Conservation (phyloP, 1,140 invertebrate species). For the Pseudomyrmex flavicornis region DNA sequence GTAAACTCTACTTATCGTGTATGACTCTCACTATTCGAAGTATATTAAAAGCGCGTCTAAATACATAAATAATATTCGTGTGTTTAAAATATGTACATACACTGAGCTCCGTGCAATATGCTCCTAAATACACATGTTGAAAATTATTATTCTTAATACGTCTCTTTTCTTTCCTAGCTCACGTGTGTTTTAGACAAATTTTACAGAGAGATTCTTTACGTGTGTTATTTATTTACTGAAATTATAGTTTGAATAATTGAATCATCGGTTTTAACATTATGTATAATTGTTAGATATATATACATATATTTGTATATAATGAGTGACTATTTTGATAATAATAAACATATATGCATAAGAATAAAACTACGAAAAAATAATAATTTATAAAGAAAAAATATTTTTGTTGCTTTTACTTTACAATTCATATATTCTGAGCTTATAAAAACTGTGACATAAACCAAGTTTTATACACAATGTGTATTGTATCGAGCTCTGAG, state of each 20-base stretch:
- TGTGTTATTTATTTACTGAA: not conserved
- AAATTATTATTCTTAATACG: slow-evolving; percentile 17
- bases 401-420: not conserved
- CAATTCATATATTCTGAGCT: slow-evolving; percentile 12
- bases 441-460: not conserved
- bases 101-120: not conserved
- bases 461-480: not conserved
- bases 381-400: not conserved
- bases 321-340: not conserved
- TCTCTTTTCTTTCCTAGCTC: slow-evolving; percentile 2
- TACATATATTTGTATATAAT: too few relatives aligned
- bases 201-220: not conserved
- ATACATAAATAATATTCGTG: slow-evolving; percentile 26
- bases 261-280: slow-evolving; percentile 11
- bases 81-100: slow-evolving; percentile 4
- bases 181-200: not conserved
- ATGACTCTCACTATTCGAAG: too few relatives aligned
- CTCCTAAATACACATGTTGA: not conserved
- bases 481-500: not conserved
- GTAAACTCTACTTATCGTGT: too few relatives aligned
- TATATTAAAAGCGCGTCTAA: slow-evolving; percentile 33
- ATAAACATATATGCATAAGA: not conserved
- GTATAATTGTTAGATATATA: not conserved
- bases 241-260: not conserved
- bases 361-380: not conserved